A percentile compares a stretch with the other conserved stretches of the same genome.
Conservation (phyloP, 2,797 vertebrate species). For the Chlorospingus flavigularis region DNA sequence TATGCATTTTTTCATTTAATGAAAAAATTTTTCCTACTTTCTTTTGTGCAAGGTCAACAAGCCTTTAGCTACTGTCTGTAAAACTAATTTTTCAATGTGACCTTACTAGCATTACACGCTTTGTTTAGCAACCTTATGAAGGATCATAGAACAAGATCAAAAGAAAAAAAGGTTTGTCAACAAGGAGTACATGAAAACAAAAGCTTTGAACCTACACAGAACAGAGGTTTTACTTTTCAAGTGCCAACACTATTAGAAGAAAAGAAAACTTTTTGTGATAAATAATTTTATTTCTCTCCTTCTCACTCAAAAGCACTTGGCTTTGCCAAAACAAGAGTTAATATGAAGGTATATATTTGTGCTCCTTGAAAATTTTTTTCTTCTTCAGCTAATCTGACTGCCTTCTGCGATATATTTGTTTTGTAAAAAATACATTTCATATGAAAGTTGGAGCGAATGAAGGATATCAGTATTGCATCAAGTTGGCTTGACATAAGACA, state of each 20-base stretch:
- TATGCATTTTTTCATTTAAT: not conserved
- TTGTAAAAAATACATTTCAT: not conserved
- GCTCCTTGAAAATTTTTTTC: not conserved
- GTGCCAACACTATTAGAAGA: not conserved
- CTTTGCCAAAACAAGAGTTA: not conserved
- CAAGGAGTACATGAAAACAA: not conserved
- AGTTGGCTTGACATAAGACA: not conserved
- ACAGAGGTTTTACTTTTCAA: not conserved
- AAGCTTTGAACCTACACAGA: not conserved
- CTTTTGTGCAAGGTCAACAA: not conserved
- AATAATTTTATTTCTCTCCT: not conserved
- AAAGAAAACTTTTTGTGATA: not conserved
- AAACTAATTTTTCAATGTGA: not conserved
- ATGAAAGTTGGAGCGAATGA: not conserved
- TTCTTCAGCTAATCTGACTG: not conserved
- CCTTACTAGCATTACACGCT: not conserved
- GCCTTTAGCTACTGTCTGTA: not conserved
- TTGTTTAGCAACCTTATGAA: not conserved
- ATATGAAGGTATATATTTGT: not conserved
- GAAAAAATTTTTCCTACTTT: not conserved
- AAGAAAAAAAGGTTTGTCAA: not conserved
- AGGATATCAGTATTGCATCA: not conserved
- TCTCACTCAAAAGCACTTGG: not conserved
- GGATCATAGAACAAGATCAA: not conserved
- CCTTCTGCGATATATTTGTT: not conserved